Base-by-base conservation (phyloP, 2,113 vertebrate genomes). In the Epinephelus fuscoguttatus region DNA sequence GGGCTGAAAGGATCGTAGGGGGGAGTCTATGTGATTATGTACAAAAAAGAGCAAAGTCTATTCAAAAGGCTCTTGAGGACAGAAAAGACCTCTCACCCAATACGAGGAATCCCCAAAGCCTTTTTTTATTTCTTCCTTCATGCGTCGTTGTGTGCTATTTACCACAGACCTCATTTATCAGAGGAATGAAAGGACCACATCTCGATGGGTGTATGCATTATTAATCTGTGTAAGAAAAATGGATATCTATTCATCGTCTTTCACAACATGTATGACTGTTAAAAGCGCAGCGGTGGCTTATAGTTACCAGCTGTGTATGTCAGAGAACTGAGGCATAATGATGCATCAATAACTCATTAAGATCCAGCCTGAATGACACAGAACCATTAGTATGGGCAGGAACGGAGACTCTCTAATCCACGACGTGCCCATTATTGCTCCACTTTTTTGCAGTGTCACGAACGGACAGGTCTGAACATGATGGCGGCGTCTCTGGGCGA, bases 391-490 rank as follows among this genome's bases (percentile, higher is more conserved):
- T 63, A 55, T 78, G 81, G 78, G 80, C 75, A 60, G 66, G 25
- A 73, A 61, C 61, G 30, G 59, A 52, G 57, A 77, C 37, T 49
- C 13, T 55, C 10, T 73, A 59, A 84, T 80, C 77, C 56, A 78
- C 19, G 1, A 64, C 85, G 33, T 82, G 60, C 62, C 49, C 8
- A 45, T 80, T 86, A 71, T 88, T 88, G 72, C 78, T 66, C 52
- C 66, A 82, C 59, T 55, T 82, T 37, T 77, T 56, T 75, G 47
- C 21, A 53, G 67, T 66, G 85, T 88, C 81, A 89, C 56, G 6
- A 66, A 52, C 15, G 10, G 81, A 88, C 92, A 94, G 42, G 94
- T 90, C 87, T 81, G 57, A 87, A 90, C 92, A 86, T 21, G 94
- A 89, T 55, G 37, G 52, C 19, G 62, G 37, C 2, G 80, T 70